Percentiles rank a stretch among this genome's conserved stretches.
Evolutionary conservation across 2,888 invertebrate genomes (phyloP).

Genomic region (Podotricha telesiphe): DNA sequence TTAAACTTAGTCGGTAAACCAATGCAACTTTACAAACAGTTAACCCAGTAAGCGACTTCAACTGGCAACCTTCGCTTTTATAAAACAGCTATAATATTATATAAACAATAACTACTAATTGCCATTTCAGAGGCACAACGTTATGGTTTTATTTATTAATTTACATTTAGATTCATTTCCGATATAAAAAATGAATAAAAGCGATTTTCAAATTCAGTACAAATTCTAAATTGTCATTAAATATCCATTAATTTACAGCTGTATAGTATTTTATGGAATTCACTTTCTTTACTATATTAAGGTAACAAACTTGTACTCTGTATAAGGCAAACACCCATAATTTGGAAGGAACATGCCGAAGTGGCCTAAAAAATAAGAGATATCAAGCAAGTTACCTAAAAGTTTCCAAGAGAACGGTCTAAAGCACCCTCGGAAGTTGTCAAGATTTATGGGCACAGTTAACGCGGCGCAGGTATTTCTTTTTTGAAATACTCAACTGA

Average conservation of each 20-base stretch:
- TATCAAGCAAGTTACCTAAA: conserved; percentile 28
- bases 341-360: conserved; percentile 25
- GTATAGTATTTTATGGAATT: not conserved
- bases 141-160: too few species aligned
- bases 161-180: too few species aligned
- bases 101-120: too few species aligned
- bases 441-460: conserved; percentile 75
- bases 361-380: conserved; percentile 27
- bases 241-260: not conserved
- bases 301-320: conserved; percentile 12
- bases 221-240: not conserved
- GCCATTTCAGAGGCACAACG: too few species aligned
- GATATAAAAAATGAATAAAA: too few species aligned
- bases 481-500: conserved; percentile 58
- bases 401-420: conserved; percentile 54
- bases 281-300: conserved; percentile 1
- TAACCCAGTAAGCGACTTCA: not conserved
- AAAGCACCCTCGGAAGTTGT: conserved; percentile 71
- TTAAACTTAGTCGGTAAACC: not conserved
- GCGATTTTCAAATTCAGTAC: not conserved
- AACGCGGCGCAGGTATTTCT: conserved; percentile 75
- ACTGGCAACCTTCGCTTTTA: too few species aligned
- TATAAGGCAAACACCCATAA: conserved; percentile 24
- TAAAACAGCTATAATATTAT: too few species aligned
- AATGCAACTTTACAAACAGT: conserved; percentile 2